Conservation (phyloP, 2,113 vertebrate species). For the Peromyscus polionotus region DNA sequence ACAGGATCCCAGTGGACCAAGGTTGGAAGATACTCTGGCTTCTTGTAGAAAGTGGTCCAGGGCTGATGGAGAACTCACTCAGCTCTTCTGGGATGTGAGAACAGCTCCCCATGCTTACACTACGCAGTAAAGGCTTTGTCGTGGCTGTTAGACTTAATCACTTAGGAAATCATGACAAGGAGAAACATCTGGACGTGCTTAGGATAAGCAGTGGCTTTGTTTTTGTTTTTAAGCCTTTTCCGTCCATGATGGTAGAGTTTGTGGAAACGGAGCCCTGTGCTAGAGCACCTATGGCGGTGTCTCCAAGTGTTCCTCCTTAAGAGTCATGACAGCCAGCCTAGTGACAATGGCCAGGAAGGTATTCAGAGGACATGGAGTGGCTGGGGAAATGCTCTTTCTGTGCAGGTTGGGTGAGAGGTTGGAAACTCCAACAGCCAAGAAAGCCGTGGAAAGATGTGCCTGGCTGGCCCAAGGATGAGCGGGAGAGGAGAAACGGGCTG, state of each 20-base stretch:
- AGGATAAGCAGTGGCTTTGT: background rate
- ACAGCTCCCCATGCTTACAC: background rate
- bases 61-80: background rate
- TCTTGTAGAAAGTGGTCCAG: background rate
- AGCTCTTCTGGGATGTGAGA: background rate
- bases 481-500: accelerated
- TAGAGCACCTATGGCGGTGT: accelerated
- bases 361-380: accelerated
- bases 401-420: accelerated
- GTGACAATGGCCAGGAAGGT: too few relatives aligned
- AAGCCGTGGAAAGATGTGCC: background rate
- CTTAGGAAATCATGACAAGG: background rate
- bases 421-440: background rate
- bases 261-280: background rate
- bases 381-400: background rate
- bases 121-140: background rate
- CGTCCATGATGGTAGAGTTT: background rate
- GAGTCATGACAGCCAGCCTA: background rate
- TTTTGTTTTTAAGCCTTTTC: background rate
- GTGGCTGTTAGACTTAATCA: background rate
- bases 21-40: background rate
- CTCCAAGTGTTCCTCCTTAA: background rate
- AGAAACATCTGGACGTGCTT: background rate
- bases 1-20: background rate
- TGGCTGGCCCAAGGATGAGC: accelerated